Conservation (phyloP, 2,113 vertebrate species). For the Hippoglossus stenolepis region DNA sequence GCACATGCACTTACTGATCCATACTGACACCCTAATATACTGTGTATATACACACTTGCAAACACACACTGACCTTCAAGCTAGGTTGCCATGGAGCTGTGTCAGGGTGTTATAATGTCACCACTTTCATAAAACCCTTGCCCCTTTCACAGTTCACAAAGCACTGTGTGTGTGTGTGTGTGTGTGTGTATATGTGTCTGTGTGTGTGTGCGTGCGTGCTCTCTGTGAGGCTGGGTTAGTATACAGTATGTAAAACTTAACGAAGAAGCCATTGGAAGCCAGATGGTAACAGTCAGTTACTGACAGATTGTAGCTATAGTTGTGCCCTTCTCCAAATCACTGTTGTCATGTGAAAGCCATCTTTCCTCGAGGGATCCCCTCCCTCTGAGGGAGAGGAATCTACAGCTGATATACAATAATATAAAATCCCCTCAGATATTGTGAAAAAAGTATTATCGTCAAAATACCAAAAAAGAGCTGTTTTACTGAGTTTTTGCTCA, state of each 20-base stretch:
- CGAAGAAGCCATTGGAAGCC: conserved; percentile 29
- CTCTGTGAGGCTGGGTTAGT: conserved; percentile 8
- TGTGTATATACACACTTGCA: neutral
- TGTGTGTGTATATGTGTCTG: neutral
- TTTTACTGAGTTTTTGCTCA: neutral
- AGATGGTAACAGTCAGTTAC: conserved; percentile 39
- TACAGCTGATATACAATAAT: neutral
- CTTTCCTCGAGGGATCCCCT: conserved; percentile 5
- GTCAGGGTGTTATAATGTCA: conserved; percentile 73
- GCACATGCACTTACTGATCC: neutral
- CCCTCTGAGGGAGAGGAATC: conserved; percentile 5
- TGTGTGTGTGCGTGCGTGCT: neutral
- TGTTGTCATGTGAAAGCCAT: conserved; percentile 25
- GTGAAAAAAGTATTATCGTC: neutral
- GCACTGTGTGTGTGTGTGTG: conserved; percentile 21
- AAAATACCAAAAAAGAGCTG: neutral
- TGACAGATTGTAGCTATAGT: conserved; percentile 46
- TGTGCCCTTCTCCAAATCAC: conserved; percentile 24
- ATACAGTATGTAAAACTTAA: conserved; percentile 33
- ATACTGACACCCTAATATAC: neutral
- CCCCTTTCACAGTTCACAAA: conserved; percentile 73
- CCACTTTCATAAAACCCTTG: conserved; percentile 69
- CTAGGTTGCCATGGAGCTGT: conserved; percentile 66
- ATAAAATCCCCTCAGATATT: neutral
- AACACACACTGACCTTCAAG: conserved; percentile 68